Evolutionary conservation across 2,797 vertebrate genomes (phyloP).

Genomic region (Neostethus bicornis): DNA sequence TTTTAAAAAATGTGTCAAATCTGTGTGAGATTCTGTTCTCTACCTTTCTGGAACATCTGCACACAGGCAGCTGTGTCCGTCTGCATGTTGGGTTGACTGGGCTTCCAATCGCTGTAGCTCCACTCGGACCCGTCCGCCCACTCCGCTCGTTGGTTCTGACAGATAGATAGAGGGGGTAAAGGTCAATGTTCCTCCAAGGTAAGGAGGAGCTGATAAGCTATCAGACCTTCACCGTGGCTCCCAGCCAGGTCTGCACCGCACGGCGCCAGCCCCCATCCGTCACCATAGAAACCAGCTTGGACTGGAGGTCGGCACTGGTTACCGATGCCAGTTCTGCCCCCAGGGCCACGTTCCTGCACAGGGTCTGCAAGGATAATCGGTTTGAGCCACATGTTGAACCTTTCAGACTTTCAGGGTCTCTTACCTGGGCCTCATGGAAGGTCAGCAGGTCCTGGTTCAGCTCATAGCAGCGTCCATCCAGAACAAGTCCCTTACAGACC

Average conservation of each 20-base stretch:
- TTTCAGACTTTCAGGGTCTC: neutral
- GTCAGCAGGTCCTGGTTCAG: slow-evolving; percentile 63
- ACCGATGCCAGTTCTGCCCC: slow-evolving; percentile 73
- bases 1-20: no score
- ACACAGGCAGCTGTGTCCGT: slow-evolving; percentile 64
- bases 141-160: slow-evolving; percentile 65
- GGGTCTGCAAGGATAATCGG: slow-evolving; percentile 49
- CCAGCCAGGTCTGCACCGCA: slow-evolving; percentile 74
- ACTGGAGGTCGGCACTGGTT: slow-evolving; percentile 62
- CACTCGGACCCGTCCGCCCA: slow-evolving; percentile 75
- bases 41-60: slow-evolving; percentile 76
- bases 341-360: slow-evolving; percentile 56
- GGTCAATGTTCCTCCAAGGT: slow-evolving; percentile 58
- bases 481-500: slow-evolving; percentile 65
- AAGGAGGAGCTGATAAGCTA: slow-evolving; percentile 65
- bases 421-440: slow-evolving; percentile 75
- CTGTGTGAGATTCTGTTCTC: no score
- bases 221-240: slow-evolving; percentile 71
- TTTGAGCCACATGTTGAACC: no score
- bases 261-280: slow-evolving; percentile 53
- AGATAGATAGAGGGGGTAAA: no score
- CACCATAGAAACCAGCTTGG: slow-evolving; percentile 68
- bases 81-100: slow-evolving; percentile 63
- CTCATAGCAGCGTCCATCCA: slow-evolving; percentile 69
- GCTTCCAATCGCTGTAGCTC: slow-evolving; percentile 78